Evolutionary conservation across 2,113 vertebrate genomes (phyloP).

Genomic region (Chloroceryle aenea): DNA sequence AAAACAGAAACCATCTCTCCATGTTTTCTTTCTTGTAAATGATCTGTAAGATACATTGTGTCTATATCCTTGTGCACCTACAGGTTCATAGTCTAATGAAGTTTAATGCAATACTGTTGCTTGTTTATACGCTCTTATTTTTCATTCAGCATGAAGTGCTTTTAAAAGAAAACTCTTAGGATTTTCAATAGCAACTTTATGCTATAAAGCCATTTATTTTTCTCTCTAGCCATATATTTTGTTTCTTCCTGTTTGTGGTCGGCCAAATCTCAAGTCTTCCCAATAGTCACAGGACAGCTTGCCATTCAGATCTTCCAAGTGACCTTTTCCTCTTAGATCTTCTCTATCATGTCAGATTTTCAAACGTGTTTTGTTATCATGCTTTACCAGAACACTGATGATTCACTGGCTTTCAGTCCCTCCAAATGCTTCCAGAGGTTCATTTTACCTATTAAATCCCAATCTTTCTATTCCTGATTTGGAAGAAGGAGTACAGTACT

Average conservation of each 20-base stretch:
- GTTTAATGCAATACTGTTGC: neutral
- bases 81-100: neutral
- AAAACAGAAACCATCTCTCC: neutral
- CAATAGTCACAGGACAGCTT: neutral
- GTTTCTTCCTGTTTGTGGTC: neutral
- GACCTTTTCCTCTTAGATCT: neutral
- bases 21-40: neutral
- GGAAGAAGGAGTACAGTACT: neutral
- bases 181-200: neutral
- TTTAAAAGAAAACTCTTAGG: neutral
- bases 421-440: neutral
- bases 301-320: neutral
- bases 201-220: neutral
- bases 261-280: neutral
- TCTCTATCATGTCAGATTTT: neutral
- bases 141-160: neutral
- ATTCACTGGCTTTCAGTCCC: neutral
- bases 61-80: neutral
- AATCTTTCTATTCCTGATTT: neutral
- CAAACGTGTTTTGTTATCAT: neutral
- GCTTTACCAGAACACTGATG: neutral
- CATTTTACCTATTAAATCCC: neutral
- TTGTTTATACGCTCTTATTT: neutral
- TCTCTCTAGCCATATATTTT: neutral
- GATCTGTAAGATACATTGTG: neutral